Percentiles rank a stretch among this genome's conserved stretches.
These are phyloP conservation scores for Scomber japonicus DNA, from an alignment of 2,113 vertebrate genomes.

Conservation along the genomic window DNA sequence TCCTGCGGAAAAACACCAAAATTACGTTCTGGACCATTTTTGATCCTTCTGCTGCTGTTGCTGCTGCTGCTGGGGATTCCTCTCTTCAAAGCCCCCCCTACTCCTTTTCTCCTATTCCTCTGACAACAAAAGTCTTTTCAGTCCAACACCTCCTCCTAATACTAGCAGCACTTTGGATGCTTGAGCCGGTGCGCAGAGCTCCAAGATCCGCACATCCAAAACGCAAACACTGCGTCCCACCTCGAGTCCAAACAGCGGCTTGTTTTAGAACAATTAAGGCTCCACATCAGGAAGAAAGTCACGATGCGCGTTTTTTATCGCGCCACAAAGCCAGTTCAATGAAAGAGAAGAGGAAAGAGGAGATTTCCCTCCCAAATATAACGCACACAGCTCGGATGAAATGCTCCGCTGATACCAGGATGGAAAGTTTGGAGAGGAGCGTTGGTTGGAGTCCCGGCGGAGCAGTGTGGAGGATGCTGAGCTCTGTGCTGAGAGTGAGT, in stretches of 20 bases:
- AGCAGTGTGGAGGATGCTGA: conserved; percentile 32
- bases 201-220: conserved; percentile 69
- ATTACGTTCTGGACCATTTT: conserved; percentile 97
- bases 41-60: neutral
- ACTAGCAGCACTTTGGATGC: conserved; percentile 41
- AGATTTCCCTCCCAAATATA: neutral
- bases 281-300: conserved; percentile 78
- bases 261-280: conserved; percentile 16
- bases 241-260: conserved; percentile 55
- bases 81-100: neutral
- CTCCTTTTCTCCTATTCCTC: too few species aligned
- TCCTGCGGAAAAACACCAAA: conserved; percentile 98
- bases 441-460: conserved; percentile 26
- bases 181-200: conserved; percentile 40
- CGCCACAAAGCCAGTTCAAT: conserved; percentile 9
- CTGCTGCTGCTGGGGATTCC: neutral
- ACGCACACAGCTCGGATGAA: neutral
- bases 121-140: conserved; percentile 26
- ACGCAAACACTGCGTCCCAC: conserved; percentile 55
- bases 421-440: neutral
- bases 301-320: neutral
- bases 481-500: conserved; percentile 48
- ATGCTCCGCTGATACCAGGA: neutral
- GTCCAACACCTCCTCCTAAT: conserved; percentile 1
- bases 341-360: neutral